phyloP scores from a whole-genome alignment of 1,140 invertebrate species.

The Sycophaga agraensis region DNA sequence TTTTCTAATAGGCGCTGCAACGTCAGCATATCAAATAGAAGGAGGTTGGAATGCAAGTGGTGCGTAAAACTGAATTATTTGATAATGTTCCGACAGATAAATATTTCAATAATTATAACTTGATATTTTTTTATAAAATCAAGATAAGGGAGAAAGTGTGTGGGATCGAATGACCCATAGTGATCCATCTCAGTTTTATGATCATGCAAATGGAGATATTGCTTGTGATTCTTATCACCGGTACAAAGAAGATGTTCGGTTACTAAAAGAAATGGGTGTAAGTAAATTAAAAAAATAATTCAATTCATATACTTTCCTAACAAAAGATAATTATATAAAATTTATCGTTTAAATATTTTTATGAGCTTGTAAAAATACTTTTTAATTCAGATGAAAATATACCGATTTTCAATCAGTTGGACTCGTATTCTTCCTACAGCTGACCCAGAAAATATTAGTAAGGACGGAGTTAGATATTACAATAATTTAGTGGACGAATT shows the following conservation, averaged over 20 bases:
- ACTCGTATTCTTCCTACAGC: conserved; percentile 62
- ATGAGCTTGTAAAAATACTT: no score
- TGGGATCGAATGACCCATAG: no score
- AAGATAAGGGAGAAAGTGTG: no score
- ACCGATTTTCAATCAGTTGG: conserved; percentile 67
- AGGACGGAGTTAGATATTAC: conserved; percentile 62
- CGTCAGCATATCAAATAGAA: conserved; percentile 14
- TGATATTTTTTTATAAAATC: no score
- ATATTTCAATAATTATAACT: no score
- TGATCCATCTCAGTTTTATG: no score
- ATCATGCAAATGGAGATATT: conserved; percentile 58
- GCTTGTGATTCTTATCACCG: conserved; percentile 58
- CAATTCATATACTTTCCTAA: conserved; percentile 1
- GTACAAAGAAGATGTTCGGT: conserved; percentile 55
- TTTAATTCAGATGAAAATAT: conserved; percentile 46
- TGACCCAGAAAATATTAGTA: conserved; percentile 57
- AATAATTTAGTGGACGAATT: conserved; percentile 61
- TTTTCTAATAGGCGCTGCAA: conserved; percentile 6
- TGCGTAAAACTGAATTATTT: no score
- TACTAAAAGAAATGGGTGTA: conserved; percentile 57
- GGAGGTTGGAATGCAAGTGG: conserved; percentile 14
- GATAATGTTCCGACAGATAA: no score
- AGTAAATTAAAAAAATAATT: conserved; percentile 25
- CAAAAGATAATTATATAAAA: not conserved
- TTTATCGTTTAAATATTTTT: not conserved